phyloP scores from a whole-genome alignment of 30 jellyfish, hydroid and myxozoan species.

The Sanderia malayensis region DNA sequence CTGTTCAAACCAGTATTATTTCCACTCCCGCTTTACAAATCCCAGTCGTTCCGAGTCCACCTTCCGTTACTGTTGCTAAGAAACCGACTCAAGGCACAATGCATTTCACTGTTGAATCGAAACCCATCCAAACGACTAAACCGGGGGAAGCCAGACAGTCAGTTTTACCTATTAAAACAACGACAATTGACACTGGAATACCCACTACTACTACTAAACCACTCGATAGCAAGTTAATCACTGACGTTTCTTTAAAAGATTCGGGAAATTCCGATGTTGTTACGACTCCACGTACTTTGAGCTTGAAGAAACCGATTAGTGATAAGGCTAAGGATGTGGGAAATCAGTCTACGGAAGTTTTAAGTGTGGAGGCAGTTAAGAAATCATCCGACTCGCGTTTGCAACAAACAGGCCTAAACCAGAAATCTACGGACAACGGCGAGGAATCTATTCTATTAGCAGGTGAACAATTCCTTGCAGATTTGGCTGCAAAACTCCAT shows the following conservation, averaged over 20 bases:
- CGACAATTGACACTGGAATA: neutral
- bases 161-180: no score
- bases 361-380: neutral
- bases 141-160: neutral
- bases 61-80: no score
- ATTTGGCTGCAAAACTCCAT: slow-evolving; percentile 80
- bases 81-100: no score
- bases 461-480: slow-evolving; percentile 93
- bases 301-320: neutral
- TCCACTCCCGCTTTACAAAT: no score
- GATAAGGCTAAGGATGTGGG: no score
- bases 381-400: neutral
- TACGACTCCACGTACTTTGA: neutral
- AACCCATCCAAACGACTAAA: neutral
- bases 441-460: slow-evolving; percentile 89
- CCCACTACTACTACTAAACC: neutral
- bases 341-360: neutral
- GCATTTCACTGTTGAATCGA: neutral
- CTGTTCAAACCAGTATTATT: no score
- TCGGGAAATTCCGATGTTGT: neutral
- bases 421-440: slow-evolving; percentile 44
- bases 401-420: slow-evolving; percentile 1
- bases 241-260: no score
- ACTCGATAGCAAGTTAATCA: no score
- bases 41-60: no score